These are phyloP conservation scores for Cantharis rufa DNA, from an alignment of 2,888 invertebrate species.

Conservation along the genomic window DNA sequence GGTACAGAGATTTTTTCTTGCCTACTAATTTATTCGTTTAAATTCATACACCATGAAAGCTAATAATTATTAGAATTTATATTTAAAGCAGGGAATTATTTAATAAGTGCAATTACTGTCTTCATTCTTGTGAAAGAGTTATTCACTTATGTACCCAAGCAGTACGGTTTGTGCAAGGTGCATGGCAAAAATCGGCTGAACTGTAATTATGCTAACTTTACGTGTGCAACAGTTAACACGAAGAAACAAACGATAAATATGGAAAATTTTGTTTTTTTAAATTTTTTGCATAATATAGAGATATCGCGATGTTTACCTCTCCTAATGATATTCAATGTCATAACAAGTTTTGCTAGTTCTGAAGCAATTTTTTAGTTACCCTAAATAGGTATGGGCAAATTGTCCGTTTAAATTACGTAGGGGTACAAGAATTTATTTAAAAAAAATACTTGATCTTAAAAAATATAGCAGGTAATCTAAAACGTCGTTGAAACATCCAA, in stretches of 20 bases:
- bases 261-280: background rate
- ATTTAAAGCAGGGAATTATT: background rate
- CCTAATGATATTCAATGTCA: background rate
- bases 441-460: background rate
- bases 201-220: background rate
- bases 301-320: background rate
- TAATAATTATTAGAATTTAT: background rate
- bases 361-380: background rate
- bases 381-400: background rate
- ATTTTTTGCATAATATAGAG: background rate
- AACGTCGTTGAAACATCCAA: background rate
- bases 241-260: background rate
- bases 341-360: background rate
- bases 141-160: background rate
- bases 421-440: background rate
- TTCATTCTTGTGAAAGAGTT: background rate
- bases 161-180: background rate
- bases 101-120: background rate
- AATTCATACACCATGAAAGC: background rate
- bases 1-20: background rate
- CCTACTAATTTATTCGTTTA: background rate
- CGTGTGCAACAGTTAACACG: background rate
- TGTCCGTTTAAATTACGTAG: background rate
- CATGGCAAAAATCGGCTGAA: background rate
- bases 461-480: background rate